Evolutionary conservation across 2,888 invertebrate genomes (phyloP).

Genomic region (Dynastes hyllus): DNA sequence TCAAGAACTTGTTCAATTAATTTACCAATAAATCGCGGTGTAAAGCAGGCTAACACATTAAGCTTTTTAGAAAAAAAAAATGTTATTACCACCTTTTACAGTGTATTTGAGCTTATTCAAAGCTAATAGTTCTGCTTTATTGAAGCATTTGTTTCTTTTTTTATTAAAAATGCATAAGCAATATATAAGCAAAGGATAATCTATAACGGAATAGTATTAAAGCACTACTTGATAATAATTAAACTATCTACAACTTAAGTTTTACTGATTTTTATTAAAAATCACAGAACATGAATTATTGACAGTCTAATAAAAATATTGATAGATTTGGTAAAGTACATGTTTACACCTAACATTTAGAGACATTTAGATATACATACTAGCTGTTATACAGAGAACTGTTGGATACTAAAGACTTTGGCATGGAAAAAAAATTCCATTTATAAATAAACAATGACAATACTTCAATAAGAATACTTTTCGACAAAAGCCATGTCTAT

Average conservation of each 20-base stretch:
- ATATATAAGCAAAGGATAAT: not conserved
- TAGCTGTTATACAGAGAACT: not conserved
- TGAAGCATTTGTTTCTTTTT: too few relatives aligned
- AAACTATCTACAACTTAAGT: constrained; percentile 14
- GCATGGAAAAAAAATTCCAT: constrained; percentile 32
- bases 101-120: too few relatives aligned
- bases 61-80: too few relatives aligned
- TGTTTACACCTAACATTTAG: constrained; percentile 28
- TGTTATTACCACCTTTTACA: too few relatives aligned
- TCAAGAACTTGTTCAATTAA: too few relatives aligned
- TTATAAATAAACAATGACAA: constrained; percentile 21
- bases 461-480: constrained; percentile 16
- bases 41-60: too few relatives aligned
- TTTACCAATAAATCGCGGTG: too few relatives aligned
- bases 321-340: constrained; percentile 40
- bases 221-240: constrained; percentile 23
- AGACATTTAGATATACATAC: not conserved
- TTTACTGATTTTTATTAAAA: constrained; percentile 32
- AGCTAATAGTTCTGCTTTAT: too few relatives aligned
- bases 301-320: constrained; percentile 47
- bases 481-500: not conserved
- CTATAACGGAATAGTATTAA: not conserved
- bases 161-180: not conserved
- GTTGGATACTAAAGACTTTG: constrained; percentile 28
- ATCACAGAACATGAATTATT: constrained; percentile 42